Base-by-base conservation (phyloP, 1,140 invertebrate genomes). In the Drosophila ananassae region DNA sequence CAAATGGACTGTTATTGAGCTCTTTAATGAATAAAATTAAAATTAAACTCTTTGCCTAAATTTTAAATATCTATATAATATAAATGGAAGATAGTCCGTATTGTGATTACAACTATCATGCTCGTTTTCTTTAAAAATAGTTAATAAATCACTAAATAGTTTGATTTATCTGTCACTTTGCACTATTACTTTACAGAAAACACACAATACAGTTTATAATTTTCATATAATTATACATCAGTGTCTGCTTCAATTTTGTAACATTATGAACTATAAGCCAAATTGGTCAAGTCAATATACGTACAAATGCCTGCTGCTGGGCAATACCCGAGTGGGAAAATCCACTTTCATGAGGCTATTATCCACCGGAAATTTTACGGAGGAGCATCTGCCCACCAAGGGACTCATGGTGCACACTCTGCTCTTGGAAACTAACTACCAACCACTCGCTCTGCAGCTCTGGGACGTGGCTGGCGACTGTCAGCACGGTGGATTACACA, bases 1-100 rank as follows among this genome's bases (percentile, higher is more conserved):
- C 25, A 39, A n/a, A 39, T 22, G 37, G 46, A 61, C 46, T 66
- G 57, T 63, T 64, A 63, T 1, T 21, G 21, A 52, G 63, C 46
- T 44, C 63, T 53, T 44, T 2, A 50, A 30, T 37, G 22, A 51
- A 39, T 48, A 30, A 41, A 66, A 34, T 34, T 39, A 22, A 60
- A 17, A 22, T n/a, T 37, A 37, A 37, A 37, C 10, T n/a, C 34
- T 28, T 6, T 28, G 5, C 0, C 25, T 28, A 28, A 28, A 28
- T 6, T 28, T 28, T 1, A 28, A 28, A 28, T 28, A 28, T 28
- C 5, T 3, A 25, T 4, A 28, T 28, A 28, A 28, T 28, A 6
- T 28, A 28, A 5, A 6, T 28, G 25, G 25, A 28, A 28, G 25
- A 4, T 5, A 25, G 25, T 6, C 25, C 25, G 17, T 17, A 17